These are phyloP conservation scores for Pandemis heparana DNA, from an alignment of 2,888 invertebrate species.

Conservation along the genomic window DNA sequence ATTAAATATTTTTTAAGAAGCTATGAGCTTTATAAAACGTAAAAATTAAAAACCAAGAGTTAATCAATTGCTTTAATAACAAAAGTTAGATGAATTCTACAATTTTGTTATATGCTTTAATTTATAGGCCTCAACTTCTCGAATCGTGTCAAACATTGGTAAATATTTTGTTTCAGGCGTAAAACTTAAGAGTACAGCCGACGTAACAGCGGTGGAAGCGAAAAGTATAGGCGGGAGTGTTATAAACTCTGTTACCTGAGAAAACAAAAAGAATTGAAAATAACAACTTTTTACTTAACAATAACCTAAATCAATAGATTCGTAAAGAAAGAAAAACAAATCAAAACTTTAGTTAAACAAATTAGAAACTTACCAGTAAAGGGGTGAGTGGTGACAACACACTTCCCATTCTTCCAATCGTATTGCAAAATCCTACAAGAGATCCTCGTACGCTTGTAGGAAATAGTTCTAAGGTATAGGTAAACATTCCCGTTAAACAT, in stretches of 20 bases:
- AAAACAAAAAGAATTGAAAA: slow-evolving; percentile 40
- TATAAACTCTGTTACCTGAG: slow-evolving; percentile 60
- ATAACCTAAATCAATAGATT: neutral
- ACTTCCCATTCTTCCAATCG: slow-evolving; percentile 68
- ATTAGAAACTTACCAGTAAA: slow-evolving; percentile 59
- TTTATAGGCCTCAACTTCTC: slow-evolving; percentile 65
- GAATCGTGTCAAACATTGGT: slow-evolving; percentile 73
- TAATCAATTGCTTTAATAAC: neutral
- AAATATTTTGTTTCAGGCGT: slow-evolving; percentile 72
- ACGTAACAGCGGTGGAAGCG: slow-evolving; percentile 59
- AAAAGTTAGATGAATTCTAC: slow-evolving; percentile 31
- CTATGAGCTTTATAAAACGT: no score
- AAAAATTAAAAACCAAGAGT: no score
- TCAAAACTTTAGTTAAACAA: neutral
- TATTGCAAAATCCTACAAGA: slow-evolving; percentile 68
- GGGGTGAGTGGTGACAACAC: slow-evolving; percentile 75
- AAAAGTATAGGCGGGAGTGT: slow-evolving; percentile 68
- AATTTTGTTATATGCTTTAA: slow-evolving; percentile 54
- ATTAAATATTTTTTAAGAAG: no score
- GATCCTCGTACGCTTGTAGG: slow-evolving; percentile 75
- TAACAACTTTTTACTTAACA: no score
- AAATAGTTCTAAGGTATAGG: slow-evolving; percentile 72
- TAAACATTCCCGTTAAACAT: slow-evolving; percentile 73
- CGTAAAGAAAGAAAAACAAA: no score
- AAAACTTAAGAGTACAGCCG: slow-evolving; percentile 61